Percentiles rank a stretch among this genome's conserved stretches.
Conservation (phyloP, 2,888 invertebrate species). For the Stenodera caucasica region DNA sequence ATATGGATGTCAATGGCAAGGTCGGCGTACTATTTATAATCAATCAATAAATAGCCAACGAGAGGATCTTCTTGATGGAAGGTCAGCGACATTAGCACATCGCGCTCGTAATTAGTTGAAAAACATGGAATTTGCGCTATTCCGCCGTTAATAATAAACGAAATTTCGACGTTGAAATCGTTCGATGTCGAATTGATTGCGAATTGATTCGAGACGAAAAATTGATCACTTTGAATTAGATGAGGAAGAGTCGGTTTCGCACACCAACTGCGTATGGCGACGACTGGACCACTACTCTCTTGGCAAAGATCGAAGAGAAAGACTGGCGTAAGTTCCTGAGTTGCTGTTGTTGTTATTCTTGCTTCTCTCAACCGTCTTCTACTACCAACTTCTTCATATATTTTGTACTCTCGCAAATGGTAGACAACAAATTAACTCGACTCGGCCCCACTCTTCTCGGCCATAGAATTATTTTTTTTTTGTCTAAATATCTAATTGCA, state of each 20-base stretch:
- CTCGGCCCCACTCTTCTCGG: slow-evolving; percentile 19
- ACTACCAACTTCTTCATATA: neutral
- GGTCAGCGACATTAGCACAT: slow-evolving; percentile 17
- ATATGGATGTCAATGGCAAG: slow-evolving; percentile 27
- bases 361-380: neutral
- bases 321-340: slow-evolving; percentile 12
- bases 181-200: too few species aligned
- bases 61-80: slow-evolving; percentile 13
- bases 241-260: slow-evolving; percentile 27
- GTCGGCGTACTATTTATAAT: slow-evolving; percentile 28
- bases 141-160: too few species aligned
- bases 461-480: neutral
- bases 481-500: slow-evolving; percentile 6
- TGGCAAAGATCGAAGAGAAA: slow-evolving; percentile 8
- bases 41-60: slow-evolving; percentile 21
- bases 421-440: neutral
- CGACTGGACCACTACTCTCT: slow-evolving; percentile 28
- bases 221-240: neutral
- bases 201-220: too few species aligned
- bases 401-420: neutral
- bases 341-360: slow-evolving; percentile 4
- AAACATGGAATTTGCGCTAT: slow-evolving; percentile 5
- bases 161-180: too few species aligned
- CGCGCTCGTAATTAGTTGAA: slow-evolving; percentile 2
- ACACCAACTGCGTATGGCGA: slow-evolving; percentile 32